Conservation (phyloP, 2,113 vertebrate genomes). For the Larimichthys crocea region DNA sequence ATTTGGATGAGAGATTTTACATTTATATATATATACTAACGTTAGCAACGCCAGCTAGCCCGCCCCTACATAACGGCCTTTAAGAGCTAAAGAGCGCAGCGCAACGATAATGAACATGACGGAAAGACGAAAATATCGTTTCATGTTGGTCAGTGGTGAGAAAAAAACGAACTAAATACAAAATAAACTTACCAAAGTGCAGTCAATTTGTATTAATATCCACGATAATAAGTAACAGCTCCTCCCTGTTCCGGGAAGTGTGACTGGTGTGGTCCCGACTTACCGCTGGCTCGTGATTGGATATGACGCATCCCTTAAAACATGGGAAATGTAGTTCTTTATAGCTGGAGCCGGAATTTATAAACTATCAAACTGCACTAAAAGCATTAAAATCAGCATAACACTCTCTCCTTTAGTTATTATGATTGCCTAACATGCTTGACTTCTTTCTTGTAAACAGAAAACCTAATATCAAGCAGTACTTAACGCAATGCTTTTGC, state of each 20-base stretch:
- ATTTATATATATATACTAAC: not conserved
- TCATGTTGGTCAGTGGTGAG: fast-evolving
- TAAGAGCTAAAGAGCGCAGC: not conserved
- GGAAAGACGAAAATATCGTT: not conserved
- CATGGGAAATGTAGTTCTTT: constrained; percentile 75
- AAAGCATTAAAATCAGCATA: not conserved
- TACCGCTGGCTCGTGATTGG: constrained; percentile 44
- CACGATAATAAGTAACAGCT: constrained; percentile 13
- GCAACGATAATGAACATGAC: not conserved
- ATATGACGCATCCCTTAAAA: not conserved
- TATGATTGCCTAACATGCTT: not conserved
- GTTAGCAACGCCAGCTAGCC: constrained; percentile 43
- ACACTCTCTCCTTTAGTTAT: not conserved
- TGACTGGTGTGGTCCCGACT: not conserved
- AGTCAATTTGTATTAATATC: constrained; percentile 21
- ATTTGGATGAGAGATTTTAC: not conserved
- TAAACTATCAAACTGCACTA: not conserved
- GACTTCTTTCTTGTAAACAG: not conserved
- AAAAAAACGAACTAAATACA: not conserved
- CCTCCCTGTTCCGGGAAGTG: constrained; percentile 65
- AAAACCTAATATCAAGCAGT: not conserved
- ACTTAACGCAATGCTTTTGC: not conserved
- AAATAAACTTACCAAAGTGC: constrained; percentile 46
- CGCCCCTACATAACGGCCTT: constrained; percentile 47
- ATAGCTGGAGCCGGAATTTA: not conserved